Evolutionary conservation across 2,797 vertebrate genomes (phyloP).

Genomic region (Morelia viridis): DNA sequence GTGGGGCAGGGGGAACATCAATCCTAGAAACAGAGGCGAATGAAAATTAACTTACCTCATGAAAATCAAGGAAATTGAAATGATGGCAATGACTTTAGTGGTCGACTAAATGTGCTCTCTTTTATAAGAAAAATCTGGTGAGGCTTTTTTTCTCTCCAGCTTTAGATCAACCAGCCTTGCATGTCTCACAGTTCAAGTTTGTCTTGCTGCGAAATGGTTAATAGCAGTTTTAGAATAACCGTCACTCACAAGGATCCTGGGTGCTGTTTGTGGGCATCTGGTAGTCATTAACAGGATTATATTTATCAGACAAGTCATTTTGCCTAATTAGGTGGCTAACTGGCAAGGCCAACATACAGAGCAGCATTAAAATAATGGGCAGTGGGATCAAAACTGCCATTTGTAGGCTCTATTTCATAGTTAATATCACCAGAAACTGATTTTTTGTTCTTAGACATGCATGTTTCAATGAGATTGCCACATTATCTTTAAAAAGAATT

Average conservation of each 20-base stretch:
- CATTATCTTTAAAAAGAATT: background rate
- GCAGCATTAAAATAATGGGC: slow-evolving; percentile 48
- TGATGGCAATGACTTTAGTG: background rate
- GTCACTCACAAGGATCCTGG: slow-evolving; percentile 63
- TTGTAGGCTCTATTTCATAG: slow-evolving; percentile 17
- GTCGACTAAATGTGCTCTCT: too few relatives aligned
- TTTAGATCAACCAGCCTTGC: slow-evolving; percentile 24
- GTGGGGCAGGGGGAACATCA: background rate
- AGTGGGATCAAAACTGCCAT: slow-evolving; percentile 54
- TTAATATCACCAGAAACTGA: background rate
- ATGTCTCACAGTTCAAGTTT: slow-evolving; percentile 23
- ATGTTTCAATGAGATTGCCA: background rate
- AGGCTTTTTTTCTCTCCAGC: slow-evolving; percentile 6
- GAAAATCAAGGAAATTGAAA: background rate
- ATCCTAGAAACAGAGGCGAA: background rate
- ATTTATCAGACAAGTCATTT: slow-evolving; percentile 82
- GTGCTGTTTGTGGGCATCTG: slow-evolving; percentile 79
- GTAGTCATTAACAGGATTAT: slow-evolving; percentile 80
- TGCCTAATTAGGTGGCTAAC: slow-evolving; percentile 75
- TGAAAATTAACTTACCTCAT: background rate
- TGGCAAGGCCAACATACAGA: slow-evolving; percentile 46
- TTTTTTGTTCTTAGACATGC: background rate
- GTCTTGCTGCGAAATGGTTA: slow-evolving; percentile 47
- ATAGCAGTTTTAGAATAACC: slow-evolving; percentile 59
- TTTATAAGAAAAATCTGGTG: background rate